Evolutionary conservation across 2,888 invertebrate genomes (phyloP), one percentile per base, ranked within the genome.

Genomic region (Dione juno): DNA sequence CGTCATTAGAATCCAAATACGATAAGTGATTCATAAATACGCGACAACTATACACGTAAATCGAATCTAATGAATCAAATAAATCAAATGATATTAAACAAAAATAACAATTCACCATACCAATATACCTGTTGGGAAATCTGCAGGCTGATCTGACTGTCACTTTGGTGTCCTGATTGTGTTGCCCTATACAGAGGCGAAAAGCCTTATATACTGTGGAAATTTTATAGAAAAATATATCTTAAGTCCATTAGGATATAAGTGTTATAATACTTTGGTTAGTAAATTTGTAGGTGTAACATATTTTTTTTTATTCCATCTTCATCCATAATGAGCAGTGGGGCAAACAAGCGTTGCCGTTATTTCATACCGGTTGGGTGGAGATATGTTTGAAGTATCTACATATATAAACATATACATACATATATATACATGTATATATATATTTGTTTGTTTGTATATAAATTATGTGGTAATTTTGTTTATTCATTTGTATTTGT

Each of bases 121-220:
- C 64, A 37, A 63, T 64, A 52, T 72, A 72, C 72, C 71, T 67
- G 75, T 48, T 72, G 75, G 74, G 75, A 70, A 73, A 71, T 75
- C 71, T 65, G 63, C 53, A 54, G 50, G 57, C 75, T 74, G 76
- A 75, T 76, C 76, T 28, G n/a, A n/a, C 65, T 48, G 57, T 59
- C 71, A 61, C 76, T 76, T 76, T 76, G 75, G 75, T 75, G 68
- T 73, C 66, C 66, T 72, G 72, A 75, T 75, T 75, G 75, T 72
- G 71, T 63, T 59, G 37, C 21, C 28, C 45, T 14, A 35, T 3
- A 9, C 41, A 41, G 40, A 28, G 11, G 11, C n/a, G 50, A 61
- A 71, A 58, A 16, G 66, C 40, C 50, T 41, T 52, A 67, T 48
- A 43, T 19, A 16, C 41, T 13, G 28, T 14, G 7, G 28, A 21